Evolutionary conservation across 2,113 vertebrate species (phyloP).

Genomic region (Tachysurus fulvidraco): DNA sequence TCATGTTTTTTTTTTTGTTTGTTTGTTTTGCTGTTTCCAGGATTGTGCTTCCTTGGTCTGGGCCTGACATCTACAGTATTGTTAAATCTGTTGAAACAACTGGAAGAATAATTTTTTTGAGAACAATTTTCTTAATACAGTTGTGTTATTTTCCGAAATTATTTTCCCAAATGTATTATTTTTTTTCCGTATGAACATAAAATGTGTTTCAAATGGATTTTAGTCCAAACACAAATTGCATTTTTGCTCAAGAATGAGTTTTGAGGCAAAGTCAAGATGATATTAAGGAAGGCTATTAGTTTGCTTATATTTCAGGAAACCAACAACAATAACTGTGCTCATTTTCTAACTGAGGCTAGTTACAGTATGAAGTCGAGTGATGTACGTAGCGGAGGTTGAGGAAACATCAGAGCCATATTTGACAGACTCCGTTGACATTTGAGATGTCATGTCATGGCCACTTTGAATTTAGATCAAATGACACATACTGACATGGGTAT

Average conservation of each 20-base stretch:
- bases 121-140: background rate
- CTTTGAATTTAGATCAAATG: no score
- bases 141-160: background rate
- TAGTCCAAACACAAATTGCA: background rate
- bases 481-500: no score
- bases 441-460: no score
- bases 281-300: background rate
- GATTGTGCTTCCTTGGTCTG: background rate
- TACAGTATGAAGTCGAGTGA: no score
- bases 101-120: background rate
- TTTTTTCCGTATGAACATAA: background rate
- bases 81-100: background rate
- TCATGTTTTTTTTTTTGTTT: background rate
- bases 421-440: no score
- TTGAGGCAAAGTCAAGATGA: no score
- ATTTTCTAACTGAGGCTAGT: no score
- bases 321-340: no score
- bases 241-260: background rate
- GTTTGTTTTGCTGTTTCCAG: background rate
- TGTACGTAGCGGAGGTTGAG: no score
- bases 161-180: background rate
- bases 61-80: background rate
- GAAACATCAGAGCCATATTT: no score
- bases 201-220: background rate
- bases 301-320: background rate